Evolutionary conservation across 1,140 invertebrate genomes (phyloP).

Genomic region (Bombus impatiens): DNA sequence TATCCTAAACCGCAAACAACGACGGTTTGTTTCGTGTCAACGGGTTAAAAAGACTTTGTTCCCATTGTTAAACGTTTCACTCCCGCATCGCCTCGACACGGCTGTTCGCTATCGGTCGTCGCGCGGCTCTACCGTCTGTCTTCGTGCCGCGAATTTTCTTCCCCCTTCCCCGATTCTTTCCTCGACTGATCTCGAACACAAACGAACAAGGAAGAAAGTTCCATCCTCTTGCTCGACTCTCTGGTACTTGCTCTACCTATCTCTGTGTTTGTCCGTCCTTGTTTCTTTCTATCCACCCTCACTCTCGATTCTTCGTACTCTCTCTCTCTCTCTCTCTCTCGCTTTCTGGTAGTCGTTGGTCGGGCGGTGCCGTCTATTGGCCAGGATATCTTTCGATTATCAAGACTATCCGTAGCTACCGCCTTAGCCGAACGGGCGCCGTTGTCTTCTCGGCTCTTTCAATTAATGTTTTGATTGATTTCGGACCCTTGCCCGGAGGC

Average conservation of each 20-base stretch:
- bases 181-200: neutral
- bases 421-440: slow-evolving; percentile 71
- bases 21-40: slow-evolving; percentile 53
- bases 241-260: too few species aligned
- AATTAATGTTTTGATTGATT: slow-evolving; percentile 84
- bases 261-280: slow-evolving; percentile 1
- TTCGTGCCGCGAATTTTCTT: slow-evolving; percentile 62
- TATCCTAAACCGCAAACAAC: slow-evolving; percentile 52
- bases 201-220: slow-evolving; percentile 53
- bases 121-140: neutral
- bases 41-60: slow-evolving; percentile 51
- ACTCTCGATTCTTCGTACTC: neutral
- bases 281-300: neutral
- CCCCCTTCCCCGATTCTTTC: slow-evolving; percentile 1
- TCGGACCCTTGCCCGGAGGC: slow-evolving; percentile 70
- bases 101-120: slow-evolving; percentile 34
- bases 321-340: neutral
- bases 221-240: slow-evolving; percentile 42
- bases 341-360: slow-evolving; percentile 58
- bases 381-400: slow-evolving; percentile 81
- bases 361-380: slow-evolving; percentile 65
- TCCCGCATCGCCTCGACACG: slow-evolving; percentile 12
- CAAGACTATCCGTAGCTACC: slow-evolving; percentile 74
- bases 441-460: slow-evolving; percentile 82
- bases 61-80: slow-evolving; percentile 45